phyloP scores from a whole-genome alignment of 2,797 vertebrate species.

The Hippoglossus hippoglossus region DNA sequence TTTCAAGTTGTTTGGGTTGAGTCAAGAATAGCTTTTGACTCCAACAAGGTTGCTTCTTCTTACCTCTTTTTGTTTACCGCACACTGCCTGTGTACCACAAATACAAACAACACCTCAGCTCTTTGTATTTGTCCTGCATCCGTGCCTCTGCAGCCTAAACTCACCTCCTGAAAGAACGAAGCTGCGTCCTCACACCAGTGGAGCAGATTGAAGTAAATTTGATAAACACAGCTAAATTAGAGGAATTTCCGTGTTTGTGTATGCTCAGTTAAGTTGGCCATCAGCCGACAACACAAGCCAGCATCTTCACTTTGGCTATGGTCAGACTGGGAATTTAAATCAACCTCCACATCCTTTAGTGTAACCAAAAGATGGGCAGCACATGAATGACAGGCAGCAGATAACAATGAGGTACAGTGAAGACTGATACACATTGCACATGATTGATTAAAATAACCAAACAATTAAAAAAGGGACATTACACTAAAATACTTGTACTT shows the following conservation, averaged over 20 bases:
- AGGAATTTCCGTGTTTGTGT: not conserved
- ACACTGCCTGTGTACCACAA: conserved; percentile 1
- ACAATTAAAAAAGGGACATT: too few relatives aligned
- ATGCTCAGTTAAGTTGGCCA: not conserved
- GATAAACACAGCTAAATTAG: not conserved
- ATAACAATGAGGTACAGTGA: not conserved
- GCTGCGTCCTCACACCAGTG: not conserved
- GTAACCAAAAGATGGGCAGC: not conserved
- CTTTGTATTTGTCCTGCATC: conserved; percentile 1
- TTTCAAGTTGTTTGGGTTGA: conserved; percentile 7
- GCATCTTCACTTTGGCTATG: not conserved
- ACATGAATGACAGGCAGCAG: not conserved
- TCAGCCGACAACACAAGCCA: not conserved
- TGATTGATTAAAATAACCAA: too few relatives aligned
- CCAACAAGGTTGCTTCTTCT: not conserved
- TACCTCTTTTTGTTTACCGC: not conserved
- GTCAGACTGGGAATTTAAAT: conserved; percentile 1
- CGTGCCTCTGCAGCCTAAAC: not conserved
- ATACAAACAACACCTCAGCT: not conserved
- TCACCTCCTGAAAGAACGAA: not conserved
- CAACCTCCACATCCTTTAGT: not conserved
- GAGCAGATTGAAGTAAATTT: not conserved
- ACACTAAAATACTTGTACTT: too few relatives aligned
- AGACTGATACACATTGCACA: too few relatives aligned
- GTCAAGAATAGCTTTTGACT: conserved; percentile 14